Evolutionary conservation across 2,888 invertebrate species (phyloP).

Genomic region (Eupithecia vulgata): DNA sequence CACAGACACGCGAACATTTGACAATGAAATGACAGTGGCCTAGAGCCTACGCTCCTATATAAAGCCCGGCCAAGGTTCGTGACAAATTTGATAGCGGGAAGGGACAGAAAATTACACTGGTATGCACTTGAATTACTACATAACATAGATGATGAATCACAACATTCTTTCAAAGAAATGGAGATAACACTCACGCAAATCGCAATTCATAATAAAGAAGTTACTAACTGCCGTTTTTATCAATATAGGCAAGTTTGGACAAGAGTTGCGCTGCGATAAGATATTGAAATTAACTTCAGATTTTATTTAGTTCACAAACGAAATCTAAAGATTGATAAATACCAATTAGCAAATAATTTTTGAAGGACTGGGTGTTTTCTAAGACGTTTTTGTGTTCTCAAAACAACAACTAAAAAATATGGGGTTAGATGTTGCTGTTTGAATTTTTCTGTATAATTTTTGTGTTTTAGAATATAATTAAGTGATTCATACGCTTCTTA

Average conservation of each 20-base stretch:
- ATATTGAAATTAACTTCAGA: constrained; percentile 47
- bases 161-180: constrained; percentile 43
- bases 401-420: background rate
- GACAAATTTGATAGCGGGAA: constrained; percentile 35
- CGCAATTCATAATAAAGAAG: constrained; percentile 41
- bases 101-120: constrained; percentile 16
- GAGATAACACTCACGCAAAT: constrained; percentile 36
- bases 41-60: constrained; percentile 65
- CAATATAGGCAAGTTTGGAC: constrained; percentile 48
- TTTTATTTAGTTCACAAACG: constrained; percentile 33
- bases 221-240: constrained; percentile 40
- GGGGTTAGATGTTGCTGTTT: constrained; percentile 13
- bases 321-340: background rate
- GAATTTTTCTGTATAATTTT: constrained; percentile 14
- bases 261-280: constrained; percentile 52
- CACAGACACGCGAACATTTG: constrained; percentile 53
- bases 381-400: background rate
- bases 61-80: constrained; percentile 64
- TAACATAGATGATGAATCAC: constrained; percentile 19
- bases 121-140: background rate
- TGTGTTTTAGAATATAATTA: constrained; percentile 44
- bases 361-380: background rate
- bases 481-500: constrained; percentile 51
- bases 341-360: background rate
- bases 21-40: constrained; percentile 58